Evolutionary conservation across 64 coral and sea anemone species (phyloP).

Genomic region (Actinia equina): DNA sequence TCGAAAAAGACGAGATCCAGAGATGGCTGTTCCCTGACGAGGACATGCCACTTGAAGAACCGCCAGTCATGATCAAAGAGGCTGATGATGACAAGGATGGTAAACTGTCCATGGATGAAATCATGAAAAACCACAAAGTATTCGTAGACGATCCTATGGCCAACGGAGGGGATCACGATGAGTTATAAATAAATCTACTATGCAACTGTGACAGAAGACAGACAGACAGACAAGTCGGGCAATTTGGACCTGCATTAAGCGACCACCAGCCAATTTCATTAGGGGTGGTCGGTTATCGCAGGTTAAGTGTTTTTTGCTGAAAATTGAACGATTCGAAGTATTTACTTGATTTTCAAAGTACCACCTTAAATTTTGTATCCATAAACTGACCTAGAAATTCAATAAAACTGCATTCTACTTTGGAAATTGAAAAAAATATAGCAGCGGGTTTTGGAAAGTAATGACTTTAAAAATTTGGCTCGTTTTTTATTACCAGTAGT

Average conservation of each 20-base stretch:
- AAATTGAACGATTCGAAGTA: not conserved
- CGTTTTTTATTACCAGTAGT: not conserved
- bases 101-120: constrained; percentile 81
- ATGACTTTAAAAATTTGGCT: not conserved
- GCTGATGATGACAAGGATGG: constrained; percentile 83
- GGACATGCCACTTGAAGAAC: constrained; percentile 74
- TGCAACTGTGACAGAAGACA: not conserved
- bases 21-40: constrained; percentile 84
- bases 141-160: constrained; percentile 58
- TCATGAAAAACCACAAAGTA: constrained; percentile 71
- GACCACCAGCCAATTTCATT: not conserved
- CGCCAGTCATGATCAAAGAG: constrained; percentile 75
- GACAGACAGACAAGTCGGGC: not conserved
- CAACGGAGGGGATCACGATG: constrained; percentile 62
- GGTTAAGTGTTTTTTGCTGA: not conserved
- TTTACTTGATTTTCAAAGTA: not conserved
- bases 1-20: constrained; percentile 63
- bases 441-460: too few relatives aligned
- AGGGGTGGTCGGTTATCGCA: not conserved
- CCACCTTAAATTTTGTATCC: not conserved
- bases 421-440: too few relatives aligned
- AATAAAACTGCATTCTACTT: not conserved
- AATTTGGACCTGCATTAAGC: not conserved
- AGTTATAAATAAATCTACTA: constrained; percentile 44
- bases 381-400: not conserved